Conservation (phyloP, 2,797 vertebrate species). For the Rousettus madagascariensis region DNA sequence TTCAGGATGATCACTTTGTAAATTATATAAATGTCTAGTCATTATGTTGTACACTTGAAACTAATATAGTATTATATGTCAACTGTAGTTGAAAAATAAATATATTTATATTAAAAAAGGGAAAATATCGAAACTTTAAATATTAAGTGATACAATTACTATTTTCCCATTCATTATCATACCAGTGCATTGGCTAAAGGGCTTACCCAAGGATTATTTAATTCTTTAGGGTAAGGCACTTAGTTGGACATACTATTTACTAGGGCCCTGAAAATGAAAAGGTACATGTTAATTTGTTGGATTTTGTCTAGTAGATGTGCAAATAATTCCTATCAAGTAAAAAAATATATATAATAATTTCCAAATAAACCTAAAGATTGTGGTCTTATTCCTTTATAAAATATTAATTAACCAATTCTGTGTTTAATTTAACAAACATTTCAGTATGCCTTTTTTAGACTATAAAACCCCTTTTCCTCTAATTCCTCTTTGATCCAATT, state of each 20-base stretch:
- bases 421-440: not conserved
- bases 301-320: not conserved
- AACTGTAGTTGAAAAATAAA: too few relatives aligned
- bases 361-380: not conserved
- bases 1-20: too few relatives aligned
- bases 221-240: not conserved
- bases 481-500: not conserved
- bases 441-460: not conserved
- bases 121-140: not conserved
- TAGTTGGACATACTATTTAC: not conserved
- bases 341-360: not conserved
- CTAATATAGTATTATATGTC: too few relatives aligned
- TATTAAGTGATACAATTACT: not conserved
- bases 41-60: too few relatives aligned
- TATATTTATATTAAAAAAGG: too few relatives aligned
- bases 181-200: not conserved
- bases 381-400: not conserved
- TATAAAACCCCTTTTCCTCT: not conserved
- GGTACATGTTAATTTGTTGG: not conserved
- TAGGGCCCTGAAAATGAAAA: not conserved
- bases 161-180: not conserved
- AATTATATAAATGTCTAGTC: too few relatives aligned
- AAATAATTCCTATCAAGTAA: not conserved
- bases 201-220: not conserved
- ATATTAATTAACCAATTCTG: conserved; percentile 17